phyloP scores from a whole-genome alignment of 2,113 vertebrate species.

The Podarcis muralis region DNA sequence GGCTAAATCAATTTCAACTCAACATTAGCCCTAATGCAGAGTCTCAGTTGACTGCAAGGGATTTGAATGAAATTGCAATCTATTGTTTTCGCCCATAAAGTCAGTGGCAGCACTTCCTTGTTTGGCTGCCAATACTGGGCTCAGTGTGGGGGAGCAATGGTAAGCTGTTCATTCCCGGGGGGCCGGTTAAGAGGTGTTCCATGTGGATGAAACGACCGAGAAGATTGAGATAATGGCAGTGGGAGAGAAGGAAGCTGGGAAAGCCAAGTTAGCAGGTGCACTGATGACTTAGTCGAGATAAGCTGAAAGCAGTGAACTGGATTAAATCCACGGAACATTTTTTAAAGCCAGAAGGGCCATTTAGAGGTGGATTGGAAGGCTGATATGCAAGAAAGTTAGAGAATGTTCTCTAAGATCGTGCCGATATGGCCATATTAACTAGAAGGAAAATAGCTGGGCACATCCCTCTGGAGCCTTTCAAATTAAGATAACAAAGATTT shows the following conservation, averaged over 20 bases:
- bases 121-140: background rate
- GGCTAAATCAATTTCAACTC: background rate
- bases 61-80: background rate
- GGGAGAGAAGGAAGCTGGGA: background rate
- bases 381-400: background rate
- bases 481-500: conserved; percentile 30
- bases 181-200: background rate
- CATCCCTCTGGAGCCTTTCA: background rate
- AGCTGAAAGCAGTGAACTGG: conserved; percentile 2
- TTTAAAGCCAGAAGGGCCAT: background rate
- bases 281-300: background rate
- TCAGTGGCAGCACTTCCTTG: background rate
- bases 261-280: conserved; percentile 14
- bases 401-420: conserved; percentile 4
- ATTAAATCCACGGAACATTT: conserved; percentile 16
- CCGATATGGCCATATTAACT: conserved; percentile 6
- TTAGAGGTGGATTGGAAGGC: conserved; percentile 18
- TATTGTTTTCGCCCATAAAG: conserved; percentile 9
- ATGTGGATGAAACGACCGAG: background rate
- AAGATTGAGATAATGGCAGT: background rate
- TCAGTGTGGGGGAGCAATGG: background rate
- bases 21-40: background rate
- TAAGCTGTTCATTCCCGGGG: background rate
- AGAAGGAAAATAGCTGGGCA: background rate
- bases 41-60: background rate